Conservation (phyloP, 2,113 vertebrate genomes). For the Axis porcinus region DNA sequence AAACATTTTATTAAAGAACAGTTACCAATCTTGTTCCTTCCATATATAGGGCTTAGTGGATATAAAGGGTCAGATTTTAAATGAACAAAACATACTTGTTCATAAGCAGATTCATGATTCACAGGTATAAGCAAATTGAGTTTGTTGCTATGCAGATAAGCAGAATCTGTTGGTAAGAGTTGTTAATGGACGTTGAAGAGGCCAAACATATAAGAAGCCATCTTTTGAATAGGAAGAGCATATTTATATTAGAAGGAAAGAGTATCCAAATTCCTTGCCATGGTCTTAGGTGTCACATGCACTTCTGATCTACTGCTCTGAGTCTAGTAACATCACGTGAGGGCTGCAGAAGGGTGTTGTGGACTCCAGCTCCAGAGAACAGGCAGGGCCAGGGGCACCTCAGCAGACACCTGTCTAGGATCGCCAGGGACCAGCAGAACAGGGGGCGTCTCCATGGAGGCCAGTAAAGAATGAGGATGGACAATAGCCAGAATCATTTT, state of each 20-base stretch:
- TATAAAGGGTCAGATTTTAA: background rate
- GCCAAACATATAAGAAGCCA: background rate
- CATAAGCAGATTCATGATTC: background rate
- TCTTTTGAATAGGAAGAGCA: background rate
- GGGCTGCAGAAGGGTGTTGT: fast-evolving
- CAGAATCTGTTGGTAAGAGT: background rate
- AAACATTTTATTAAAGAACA: background rate
- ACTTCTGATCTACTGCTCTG: background rate
- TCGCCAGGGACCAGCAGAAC: background rate
- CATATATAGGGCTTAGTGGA: background rate
- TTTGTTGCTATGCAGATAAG: background rate
- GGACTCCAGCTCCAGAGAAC: background rate
- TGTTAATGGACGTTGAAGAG: background rate
- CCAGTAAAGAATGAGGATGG: background rate
- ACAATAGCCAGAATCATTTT: background rate
- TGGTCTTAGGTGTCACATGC: background rate
- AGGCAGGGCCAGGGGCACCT: background rate
- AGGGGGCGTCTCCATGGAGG: background rate
- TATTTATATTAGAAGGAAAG: background rate
- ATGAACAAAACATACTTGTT: background rate
- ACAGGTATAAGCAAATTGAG: background rate
- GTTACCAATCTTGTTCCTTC: background rate
- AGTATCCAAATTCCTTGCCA: background rate
- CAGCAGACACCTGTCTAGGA: background rate
- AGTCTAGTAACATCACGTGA: background rate